Conservation (phyloP, 2,113 vertebrate genomes). For the Nesogale talazaci region DNA sequence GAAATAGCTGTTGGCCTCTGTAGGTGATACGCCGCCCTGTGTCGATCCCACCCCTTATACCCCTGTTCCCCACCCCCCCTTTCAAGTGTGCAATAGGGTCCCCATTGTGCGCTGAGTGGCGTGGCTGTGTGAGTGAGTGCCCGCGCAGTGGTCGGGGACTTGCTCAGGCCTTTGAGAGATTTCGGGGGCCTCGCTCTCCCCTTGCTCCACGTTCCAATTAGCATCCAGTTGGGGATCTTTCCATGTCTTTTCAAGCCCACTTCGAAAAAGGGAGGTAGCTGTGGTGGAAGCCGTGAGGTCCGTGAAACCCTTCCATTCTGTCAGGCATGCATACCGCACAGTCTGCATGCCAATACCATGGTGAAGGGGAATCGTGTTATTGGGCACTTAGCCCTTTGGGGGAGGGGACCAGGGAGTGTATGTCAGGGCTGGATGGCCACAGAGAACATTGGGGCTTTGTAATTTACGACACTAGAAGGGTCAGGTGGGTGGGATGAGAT, state of each 20-base stretch:
- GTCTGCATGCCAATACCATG: slow-evolving; percentile 90
- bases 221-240: slow-evolving; percentile 58
- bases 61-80: background rate
- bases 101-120: background rate
- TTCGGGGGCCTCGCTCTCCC: background rate
- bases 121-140: background rate
- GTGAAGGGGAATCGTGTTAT: slow-evolving; percentile 86
- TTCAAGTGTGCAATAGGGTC: background rate
- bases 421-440: slow-evolving; percentile 27
- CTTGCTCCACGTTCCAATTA: slow-evolving; percentile 46
- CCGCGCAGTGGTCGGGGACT: background rate
- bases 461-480: slow-evolving; percentile 82
- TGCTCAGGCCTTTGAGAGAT: background rate
- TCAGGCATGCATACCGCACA: slow-evolving; percentile 88
- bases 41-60: background rate
- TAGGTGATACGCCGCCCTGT: background rate
- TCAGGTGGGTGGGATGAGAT: slow-evolving; percentile 67
- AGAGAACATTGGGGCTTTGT: slow-evolving; percentile 89
- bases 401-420: slow-evolving; percentile 51
- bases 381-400: slow-evolving; percentile 85
- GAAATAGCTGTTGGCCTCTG: background rate
- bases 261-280: slow-evolving; percentile 81
- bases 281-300: slow-evolving; percentile 82
- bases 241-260: slow-evolving; percentile 67
- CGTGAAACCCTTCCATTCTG: slow-evolving; percentile 81